Evolutionary conservation across 2,113 vertebrate genomes (phyloP), one percentile per base, ranked within the genome.

Genomic region (Neogobius melanostomus): DNA sequence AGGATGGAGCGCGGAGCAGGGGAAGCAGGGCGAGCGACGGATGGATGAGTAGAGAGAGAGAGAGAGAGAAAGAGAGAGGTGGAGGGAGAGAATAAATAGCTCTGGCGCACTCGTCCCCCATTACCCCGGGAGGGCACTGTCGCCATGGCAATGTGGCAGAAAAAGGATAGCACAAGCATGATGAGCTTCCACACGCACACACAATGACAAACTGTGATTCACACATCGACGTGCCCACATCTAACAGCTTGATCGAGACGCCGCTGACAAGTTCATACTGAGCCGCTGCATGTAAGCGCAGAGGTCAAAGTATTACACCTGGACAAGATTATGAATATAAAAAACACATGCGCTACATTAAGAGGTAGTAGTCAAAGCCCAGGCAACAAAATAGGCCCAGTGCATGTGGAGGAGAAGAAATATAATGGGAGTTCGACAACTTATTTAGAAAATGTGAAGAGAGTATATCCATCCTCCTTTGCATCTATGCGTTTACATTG

Each of bases 121-220:
- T 91, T 90, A 93, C 89, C 86, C 90, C 85, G 86, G 90, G 87
- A 92, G 91, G 91, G 90, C 89, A 91, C 90, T 85, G 91, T 92
- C 91, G 84, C 88, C 92, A 93, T 93, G 92, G 92, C 89, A 90
- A 93, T 93, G 90, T 93, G 92, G 91, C 91, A 93, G 91, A 92
- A 90, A 90, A 90, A 86, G 90, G 88, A 91, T 90, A 89, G 90
- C 89, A 85, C 80, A 85, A 79, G 84, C 89, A 87, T 88, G 89
- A 91, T 90, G 90, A 90, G 89, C 85, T 79, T 84, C 61, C 43
- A 61, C 71, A 73, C 47, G 81, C 65, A 76, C 66, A 75, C 72
- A 75, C 72, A 70, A 82, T 74, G 63, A 71, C 59, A 81, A 82
- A 77, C 77, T 80, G 77, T 81, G 72, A 81, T 76, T 77, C 75